Percentiles rank a stretch among this genome's conserved stretches.
Conservation (phyloP, 1,140 invertebrate species). For the Eueides isabella region DNA sequence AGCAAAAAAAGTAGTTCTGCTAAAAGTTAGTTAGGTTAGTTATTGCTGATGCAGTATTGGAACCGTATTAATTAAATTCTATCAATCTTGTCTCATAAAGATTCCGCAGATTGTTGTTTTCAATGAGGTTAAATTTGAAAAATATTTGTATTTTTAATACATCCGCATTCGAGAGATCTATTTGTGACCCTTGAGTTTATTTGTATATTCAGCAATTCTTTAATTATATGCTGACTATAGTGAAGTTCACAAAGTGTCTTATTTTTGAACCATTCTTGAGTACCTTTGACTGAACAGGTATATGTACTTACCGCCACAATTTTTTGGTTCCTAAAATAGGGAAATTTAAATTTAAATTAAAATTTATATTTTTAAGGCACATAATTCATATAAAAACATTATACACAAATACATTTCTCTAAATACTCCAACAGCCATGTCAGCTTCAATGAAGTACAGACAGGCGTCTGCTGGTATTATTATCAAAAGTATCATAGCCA, state of each 20-base stretch:
- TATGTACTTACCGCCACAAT: too few relatives aligned
- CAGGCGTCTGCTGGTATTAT: constrained; percentile 19
- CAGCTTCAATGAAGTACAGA: constrained; percentile 1
- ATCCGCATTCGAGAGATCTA: too few relatives aligned
- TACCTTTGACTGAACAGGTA: too few relatives aligned
- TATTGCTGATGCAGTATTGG: neutral
- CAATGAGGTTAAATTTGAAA: neutral
- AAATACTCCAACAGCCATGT: neutral
- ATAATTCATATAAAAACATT: too few relatives aligned
- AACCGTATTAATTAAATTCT: neutral
- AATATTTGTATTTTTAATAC: neutral
- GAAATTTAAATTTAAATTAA: too few relatives aligned
- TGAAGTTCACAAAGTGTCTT: too few relatives aligned
- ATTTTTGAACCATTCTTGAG: too few relatives aligned
- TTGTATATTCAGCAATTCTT: neutral
- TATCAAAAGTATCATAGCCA: constrained; percentile 27
- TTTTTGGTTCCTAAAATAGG: too few relatives aligned
- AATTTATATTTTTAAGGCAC: too few relatives aligned
- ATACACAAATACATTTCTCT: neutral
- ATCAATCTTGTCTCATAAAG: neutral
- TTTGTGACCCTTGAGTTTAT: neutral
- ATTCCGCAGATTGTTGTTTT: neutral
- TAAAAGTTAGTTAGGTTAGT: neutral
- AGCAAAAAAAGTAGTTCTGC: too few relatives aligned
- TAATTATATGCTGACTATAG: neutral